Percentiles rank a stretch among this genome's conserved stretches.
Conservation (phyloP, 2,888 invertebrate species). For the Acleris literana region DNA sequence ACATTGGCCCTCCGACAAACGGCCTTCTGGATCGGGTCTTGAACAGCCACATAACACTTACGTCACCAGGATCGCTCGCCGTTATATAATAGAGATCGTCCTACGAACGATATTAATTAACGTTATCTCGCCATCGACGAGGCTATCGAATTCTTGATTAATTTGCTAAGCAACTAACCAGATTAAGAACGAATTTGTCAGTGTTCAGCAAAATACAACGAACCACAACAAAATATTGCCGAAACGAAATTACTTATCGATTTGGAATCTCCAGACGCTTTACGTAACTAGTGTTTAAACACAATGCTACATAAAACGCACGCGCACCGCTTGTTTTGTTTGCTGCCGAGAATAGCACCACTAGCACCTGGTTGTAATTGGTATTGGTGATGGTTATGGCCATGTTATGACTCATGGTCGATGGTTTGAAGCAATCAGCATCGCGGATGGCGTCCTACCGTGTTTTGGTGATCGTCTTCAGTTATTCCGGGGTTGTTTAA, state of each 20-base stretch:
- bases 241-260: slow-evolving; percentile 63
- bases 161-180: neutral
- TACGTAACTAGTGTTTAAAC: slow-evolving; percentile 62
- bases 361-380: slow-evolving; percentile 44
- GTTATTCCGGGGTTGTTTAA: slow-evolving; percentile 22
- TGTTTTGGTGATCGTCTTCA: slow-evolving; percentile 5
- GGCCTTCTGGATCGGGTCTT: neutral
- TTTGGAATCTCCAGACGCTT: slow-evolving; percentile 55
- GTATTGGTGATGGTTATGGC: slow-evolving; percentile 51
- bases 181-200: slow-evolving; percentile 7
- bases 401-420: slow-evolving; percentile 63
- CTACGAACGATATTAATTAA: slow-evolving; percentile 19
- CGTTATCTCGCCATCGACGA: slow-evolving; percentile 14
- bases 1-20: neutral
- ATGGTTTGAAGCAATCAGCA: slow-evolving; percentile 56
- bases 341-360: slow-evolving; percentile 53
- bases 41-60: slow-evolving; percentile 31
- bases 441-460: slow-evolving; percentile 42
- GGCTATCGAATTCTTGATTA: slow-evolving; percentile 9
- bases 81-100: slow-evolving; percentile 28
- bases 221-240: slow-evolving; percentile 42
- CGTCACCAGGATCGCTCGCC: slow-evolving; percentile 27
- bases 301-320: slow-evolving; percentile 46
- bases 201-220: slow-evolving; percentile 2
- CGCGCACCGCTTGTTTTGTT: slow-evolving; percentile 37